A percentile compares a stretch with the other conserved stretches of the same genome.
Evolutionary conservation across 2,113 vertebrate genomes (phyloP).

Genomic region (Planiliza haematocheilus): DNA sequence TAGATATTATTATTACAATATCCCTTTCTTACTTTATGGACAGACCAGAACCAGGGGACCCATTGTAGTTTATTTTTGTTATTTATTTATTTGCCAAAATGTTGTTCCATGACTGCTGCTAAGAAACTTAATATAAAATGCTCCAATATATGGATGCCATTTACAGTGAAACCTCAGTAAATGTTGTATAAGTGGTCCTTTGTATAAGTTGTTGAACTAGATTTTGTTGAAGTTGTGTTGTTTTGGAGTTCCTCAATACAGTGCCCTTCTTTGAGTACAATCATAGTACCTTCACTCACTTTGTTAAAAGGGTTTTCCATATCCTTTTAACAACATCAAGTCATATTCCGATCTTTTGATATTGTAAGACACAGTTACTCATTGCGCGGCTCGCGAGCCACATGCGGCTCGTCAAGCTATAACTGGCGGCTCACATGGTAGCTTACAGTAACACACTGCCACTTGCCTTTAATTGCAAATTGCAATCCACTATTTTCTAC

Average conservation of each 20-base stretch:
- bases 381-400: too few species aligned
- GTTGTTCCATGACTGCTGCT: slow-evolving; percentile 68
- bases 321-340: slow-evolving; percentile 30
- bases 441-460: too few species aligned
- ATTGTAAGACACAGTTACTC: too few species aligned
- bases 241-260: slow-evolving; percentile 43
- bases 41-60: slow-evolving; percentile 38
- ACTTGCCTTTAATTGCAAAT: too few species aligned
- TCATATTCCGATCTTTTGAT: slow-evolving; percentile 44
- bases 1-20: slow-evolving; percentile 37
- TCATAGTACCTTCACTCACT: slow-evolving; percentile 20
- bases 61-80: slow-evolving; percentile 26
- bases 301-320: slow-evolving; percentile 14
- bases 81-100: slow-evolving; percentile 48
- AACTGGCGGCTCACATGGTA: too few species aligned
- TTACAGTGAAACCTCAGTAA: slow-evolving; percentile 31
- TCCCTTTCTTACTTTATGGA: slow-evolving; percentile 16
- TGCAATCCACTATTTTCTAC: too few species aligned
- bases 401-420: too few species aligned
- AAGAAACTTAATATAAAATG: slow-evolving; percentile 37
- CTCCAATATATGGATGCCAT: slow-evolving; percentile 25
- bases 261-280: slow-evolving; percentile 50
- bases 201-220: slow-evolving; percentile 8
- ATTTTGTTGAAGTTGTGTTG: slow-evolving; percentile 23
- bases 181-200: slow-evolving; percentile 19